phyloP scores from a whole-genome alignment of 2,113 vertebrate species.

The Plecotus auritus region DNA sequence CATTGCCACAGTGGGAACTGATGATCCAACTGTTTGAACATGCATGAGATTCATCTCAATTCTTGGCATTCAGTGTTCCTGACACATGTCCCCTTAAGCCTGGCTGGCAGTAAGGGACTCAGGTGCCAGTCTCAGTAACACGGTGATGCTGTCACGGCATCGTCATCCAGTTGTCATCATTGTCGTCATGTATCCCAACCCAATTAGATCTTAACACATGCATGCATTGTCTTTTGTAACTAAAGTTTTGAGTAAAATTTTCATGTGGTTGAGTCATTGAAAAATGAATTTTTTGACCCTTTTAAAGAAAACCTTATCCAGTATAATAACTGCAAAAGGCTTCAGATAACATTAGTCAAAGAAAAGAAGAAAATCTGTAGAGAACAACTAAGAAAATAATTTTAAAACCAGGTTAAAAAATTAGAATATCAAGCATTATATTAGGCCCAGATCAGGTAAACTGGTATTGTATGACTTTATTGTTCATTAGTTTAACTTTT shows the following conservation, averaged over 20 bases:
- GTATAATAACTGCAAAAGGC: background rate
- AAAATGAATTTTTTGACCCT: background rate
- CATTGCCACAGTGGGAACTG: background rate
- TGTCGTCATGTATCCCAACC: background rate
- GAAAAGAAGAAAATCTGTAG: background rate
- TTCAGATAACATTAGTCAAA: background rate
- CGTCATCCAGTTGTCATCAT: background rate
- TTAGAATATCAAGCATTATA: background rate
- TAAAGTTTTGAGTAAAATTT: background rate
- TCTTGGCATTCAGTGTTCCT: background rate
- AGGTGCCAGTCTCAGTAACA: background rate
- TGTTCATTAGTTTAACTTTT: background rate
- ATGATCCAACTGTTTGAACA: background rate
- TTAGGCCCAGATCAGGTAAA: background rate
- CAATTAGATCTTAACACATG: background rate
- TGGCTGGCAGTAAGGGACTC: background rate
- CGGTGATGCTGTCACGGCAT: background rate
- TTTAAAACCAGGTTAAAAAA: background rate
- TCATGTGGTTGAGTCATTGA: background rate
- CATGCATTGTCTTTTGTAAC: background rate
- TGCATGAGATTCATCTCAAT: background rate
- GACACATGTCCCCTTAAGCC: background rate
- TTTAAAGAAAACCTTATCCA: background rate
- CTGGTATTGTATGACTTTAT: background rate
- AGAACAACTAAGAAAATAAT: background rate